Percentiles rank a stretch among this genome's conserved stretches.
Conservation (phyloP, 2,113 vertebrate genomes). For the Cyprinodon brontotheroides region DNA sequence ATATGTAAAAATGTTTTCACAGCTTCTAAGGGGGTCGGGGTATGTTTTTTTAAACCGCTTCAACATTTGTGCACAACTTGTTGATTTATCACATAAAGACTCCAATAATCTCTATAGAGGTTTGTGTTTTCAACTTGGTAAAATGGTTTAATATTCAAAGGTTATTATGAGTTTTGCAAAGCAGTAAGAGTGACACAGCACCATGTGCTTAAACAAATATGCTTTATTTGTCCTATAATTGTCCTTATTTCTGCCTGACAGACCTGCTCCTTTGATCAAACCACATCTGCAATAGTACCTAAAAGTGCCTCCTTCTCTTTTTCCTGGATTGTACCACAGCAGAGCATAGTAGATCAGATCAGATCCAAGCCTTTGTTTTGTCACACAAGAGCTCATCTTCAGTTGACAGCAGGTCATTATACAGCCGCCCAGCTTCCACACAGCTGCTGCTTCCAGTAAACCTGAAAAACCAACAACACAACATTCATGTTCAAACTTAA, state of each 20-base stretch:
- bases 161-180: not conserved
- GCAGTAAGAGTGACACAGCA: not conserved
- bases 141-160: not conserved
- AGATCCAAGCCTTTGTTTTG: conserved; percentile 77
- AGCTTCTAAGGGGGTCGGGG: too few species aligned
- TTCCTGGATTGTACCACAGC: not conserved
- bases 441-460: conserved; percentile 69
- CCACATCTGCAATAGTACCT: not conserved
- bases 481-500: not conserved
- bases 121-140: not conserved
- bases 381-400: conserved; percentile 73
- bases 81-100: not conserved
- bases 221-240: conserved; percentile 14
- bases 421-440: conserved; percentile 74
- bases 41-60: not conserved
- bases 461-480: conserved; percentile 37
- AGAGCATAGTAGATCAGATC: conserved; percentile 16
- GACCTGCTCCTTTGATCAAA: conserved; percentile 1
- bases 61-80: not conserved
- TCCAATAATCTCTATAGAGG: not conserved
- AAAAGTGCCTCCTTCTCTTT: not conserved
- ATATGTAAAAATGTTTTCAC: too few species aligned
- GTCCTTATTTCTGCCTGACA: not conserved
- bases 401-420: conserved; percentile 84
- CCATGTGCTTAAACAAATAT: not conserved